phyloP scores from a whole-genome alignment of 2,888 invertebrate genomes.

The Drosophila siamana region DNA sequence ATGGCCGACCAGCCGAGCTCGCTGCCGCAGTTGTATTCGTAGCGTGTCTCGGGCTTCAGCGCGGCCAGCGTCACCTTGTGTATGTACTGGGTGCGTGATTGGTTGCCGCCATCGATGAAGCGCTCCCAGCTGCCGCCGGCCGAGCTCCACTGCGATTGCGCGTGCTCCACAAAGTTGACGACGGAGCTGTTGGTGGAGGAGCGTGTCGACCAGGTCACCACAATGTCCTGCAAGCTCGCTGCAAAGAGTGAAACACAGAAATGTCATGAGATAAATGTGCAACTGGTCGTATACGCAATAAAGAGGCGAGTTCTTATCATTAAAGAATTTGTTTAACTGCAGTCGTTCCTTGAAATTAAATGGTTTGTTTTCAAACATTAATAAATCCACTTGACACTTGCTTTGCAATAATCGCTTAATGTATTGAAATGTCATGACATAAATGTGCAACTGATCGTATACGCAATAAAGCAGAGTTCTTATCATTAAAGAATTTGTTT shows the following conservation, averaged over 20 bases:
- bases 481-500: too few species aligned
- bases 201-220: slow-evolving; percentile 93
- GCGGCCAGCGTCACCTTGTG: slow-evolving; percentile 89
- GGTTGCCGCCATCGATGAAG: slow-evolving; percentile 91
- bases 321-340: too few species aligned
- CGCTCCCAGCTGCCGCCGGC: slow-evolving; percentile 87
- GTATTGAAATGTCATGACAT: background rate
- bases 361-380: too few species aligned
- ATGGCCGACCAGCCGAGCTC: slow-evolving; percentile 92
- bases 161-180: slow-evolving; percentile 90
- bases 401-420: slow-evolving; percentile 1
- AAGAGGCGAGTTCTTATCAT: too few species aligned
- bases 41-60: slow-evolving; percentile 88
- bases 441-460: background rate
- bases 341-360: too few species aligned
- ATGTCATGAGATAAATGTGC: background rate
- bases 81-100: slow-evolving; percentile 89
- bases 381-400: background rate
- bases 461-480: too few species aligned
- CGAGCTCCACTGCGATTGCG: slow-evolving; percentile 83
- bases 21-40: slow-evolving; percentile 94
- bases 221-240: slow-evolving; percentile 89
- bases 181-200: slow-evolving; percentile 89
- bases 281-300: background rate
- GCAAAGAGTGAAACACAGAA: slow-evolving; percentile 60